These are phyloP conservation scores for Corynorhinus townsendii DNA, from an alignment of 2,113 vertebrate species.

Conservation along the genomic window DNA sequence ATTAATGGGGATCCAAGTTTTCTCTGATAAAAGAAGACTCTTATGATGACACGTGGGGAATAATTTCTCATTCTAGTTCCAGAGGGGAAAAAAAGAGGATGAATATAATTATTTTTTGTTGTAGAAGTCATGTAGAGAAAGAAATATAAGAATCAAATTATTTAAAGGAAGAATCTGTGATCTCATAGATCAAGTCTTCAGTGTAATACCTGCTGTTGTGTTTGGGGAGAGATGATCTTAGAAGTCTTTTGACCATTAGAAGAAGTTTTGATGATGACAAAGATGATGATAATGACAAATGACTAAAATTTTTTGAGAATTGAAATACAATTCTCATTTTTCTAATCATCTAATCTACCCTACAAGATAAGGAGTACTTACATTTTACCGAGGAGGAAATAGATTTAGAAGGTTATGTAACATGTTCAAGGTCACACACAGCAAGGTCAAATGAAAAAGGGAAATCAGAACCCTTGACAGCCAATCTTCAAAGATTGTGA, in stretches of 20 bases:
- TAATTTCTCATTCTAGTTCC: not conserved
- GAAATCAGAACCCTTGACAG: not conserved
- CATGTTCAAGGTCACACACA: not conserved
- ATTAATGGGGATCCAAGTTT: not conserved
- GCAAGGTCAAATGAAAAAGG: not conserved
- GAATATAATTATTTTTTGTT: not conserved
- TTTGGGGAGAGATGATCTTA: not conserved
- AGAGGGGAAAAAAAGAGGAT: not conserved
- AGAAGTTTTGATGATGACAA: not conserved
- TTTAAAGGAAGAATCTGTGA: not conserved
- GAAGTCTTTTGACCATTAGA: not conserved
- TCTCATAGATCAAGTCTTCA: not conserved
- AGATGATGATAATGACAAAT: not conserved
- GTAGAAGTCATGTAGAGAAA: not conserved
- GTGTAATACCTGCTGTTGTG: not conserved
- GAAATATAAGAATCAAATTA: not conserved
- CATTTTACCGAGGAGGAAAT: not conserved
- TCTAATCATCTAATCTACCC: not conserved
- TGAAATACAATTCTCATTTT: not conserved
- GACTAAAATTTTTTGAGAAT: not conserved
- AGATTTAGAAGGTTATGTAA: not conserved
- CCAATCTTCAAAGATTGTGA: not conserved
- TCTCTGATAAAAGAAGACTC: not conserved
- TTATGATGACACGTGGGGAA: not conserved
- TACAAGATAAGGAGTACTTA: not conserved